Evolutionary conservation across 2,113 vertebrate species (phyloP), one percentile per base, ranked within the genome.

Genomic region (Hipposideros armiger): DNA sequence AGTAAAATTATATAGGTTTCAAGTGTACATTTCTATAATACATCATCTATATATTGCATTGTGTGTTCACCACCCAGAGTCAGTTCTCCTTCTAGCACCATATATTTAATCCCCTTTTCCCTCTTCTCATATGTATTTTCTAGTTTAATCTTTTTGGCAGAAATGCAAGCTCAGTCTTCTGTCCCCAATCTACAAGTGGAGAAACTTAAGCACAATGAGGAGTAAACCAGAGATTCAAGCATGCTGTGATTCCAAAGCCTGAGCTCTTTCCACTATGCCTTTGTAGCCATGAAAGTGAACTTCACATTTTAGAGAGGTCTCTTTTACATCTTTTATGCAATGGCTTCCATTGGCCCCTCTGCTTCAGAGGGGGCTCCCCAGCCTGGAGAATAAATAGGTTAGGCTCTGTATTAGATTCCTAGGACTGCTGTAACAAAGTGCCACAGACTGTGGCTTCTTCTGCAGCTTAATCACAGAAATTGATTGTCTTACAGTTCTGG

Each of bases 211-310:
- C 36, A 1, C 4, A 7, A 17, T 19, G 89, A 74, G 16, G 17
- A 3, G 32, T 22, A 13, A 67, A n/a, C 17, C 62, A 19, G 77
- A 72, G 47, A 32, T 32, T 11, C 17, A 3, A 36, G 24, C 2
- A 1, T 4, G 13, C 20, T 82, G 26, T 22, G 32, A 67, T n/a
- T 45, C 32, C n/a, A 77, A 67, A 67, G 40, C 47, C 62, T 8
- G 32, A 62, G 64, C 42, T 36, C 52, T 36, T 69, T 14, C 78
- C 15, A 2, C 17, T 7, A 5, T 0, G 11, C 14, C 15, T 76
- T 45, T 7, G 22, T 16, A 2, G 60, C 16, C n/a, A 0, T 0
- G 4, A 28, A 42, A 10, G 11, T 4, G 20, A 28, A 19, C 3
- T 3, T 14, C 17, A 4, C 0, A 4, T 5, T 4, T 3, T 13